Conservation (phyloP, 2,888 invertebrate genomes). For the Pristionchus arcanus region DNA sequence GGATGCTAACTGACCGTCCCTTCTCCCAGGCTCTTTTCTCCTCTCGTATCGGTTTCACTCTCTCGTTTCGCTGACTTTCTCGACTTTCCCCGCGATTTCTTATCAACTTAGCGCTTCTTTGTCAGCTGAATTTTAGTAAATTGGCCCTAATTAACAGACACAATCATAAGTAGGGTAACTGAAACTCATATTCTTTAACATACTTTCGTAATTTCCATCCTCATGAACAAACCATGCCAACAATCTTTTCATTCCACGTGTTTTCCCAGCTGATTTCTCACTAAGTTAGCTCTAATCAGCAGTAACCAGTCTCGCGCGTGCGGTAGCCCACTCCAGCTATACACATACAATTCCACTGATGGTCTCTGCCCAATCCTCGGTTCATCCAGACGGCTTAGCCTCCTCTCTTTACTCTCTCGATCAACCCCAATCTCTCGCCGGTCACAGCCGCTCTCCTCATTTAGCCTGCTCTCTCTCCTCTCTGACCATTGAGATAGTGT, state of each 20-base stretch:
- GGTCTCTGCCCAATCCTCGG: constrained; percentile 19
- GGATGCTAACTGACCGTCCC: background rate
- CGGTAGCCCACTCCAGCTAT: background rate
- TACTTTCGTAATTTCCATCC: no score
- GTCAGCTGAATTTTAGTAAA: background rate
- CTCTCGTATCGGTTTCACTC: constrained; percentile 2
- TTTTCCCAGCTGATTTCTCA: no score
- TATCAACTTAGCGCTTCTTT: background rate
- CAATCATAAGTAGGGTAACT: no score
- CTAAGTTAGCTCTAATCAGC: no score
- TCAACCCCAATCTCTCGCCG: no score
- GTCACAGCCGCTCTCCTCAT: background rate
- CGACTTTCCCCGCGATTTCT: background rate
- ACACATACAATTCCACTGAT: constrained; percentile 17
- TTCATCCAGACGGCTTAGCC: constrained; percentile 37
- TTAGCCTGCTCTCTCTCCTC: background rate
- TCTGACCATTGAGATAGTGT: background rate
- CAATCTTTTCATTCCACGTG: no score
- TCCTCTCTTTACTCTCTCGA: background rate
- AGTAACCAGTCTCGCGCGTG: background rate
- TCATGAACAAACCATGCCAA: no score
- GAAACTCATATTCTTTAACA: no score
- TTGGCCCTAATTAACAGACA: no score
- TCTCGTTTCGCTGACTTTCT: background rate
- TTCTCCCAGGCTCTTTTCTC: background rate